A percentile compares a stretch with the other conserved stretches of the same genome.
Evolutionary conservation across 2,888 invertebrate species (phyloP).

Genomic region (Ashinkailepas kermadecensis): DNA sequence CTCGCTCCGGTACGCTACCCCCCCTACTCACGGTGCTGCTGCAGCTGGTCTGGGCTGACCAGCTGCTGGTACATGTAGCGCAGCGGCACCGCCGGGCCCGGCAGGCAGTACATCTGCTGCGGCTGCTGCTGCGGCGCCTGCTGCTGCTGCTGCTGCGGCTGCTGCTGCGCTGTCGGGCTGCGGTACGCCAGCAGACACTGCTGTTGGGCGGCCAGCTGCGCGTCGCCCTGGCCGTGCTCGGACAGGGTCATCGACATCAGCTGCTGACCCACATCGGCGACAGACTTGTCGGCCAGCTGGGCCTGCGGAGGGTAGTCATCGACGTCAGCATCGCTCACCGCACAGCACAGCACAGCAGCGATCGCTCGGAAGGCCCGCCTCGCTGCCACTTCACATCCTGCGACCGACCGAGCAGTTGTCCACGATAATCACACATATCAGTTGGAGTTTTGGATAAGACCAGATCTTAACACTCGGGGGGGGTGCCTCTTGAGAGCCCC

Average conservation of each 20-base stretch:
- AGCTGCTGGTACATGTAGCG: slow-evolving; percentile 4
- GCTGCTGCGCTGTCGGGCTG: background rate
- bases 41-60: background rate
- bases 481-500: too few species aligned
- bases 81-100: slow-evolving; percentile 8
- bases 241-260: background rate
- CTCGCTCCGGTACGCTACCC: too few species aligned
- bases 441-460: too few species aligned
- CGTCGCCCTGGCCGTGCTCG: background rate
- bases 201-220: slow-evolving; percentile 2
- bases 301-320: background rate
- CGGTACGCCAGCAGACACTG: slow-evolving; percentile 6
- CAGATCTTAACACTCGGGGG: too few species aligned
- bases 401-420: too few species aligned
- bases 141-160: background rate
- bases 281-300: background rate
- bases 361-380: too few species aligned
- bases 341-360: too few species aligned
- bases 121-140: background rate
- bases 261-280: background rate
- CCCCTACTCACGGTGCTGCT: background rate
- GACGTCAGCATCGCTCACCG: too few species aligned
- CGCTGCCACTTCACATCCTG: too few species aligned
- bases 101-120: slow-evolving; percentile 1
- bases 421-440: too few species aligned